phyloP scores from a whole-genome alignment of 2,113 vertebrate species.

The Oriolus oriolus region DNA sequence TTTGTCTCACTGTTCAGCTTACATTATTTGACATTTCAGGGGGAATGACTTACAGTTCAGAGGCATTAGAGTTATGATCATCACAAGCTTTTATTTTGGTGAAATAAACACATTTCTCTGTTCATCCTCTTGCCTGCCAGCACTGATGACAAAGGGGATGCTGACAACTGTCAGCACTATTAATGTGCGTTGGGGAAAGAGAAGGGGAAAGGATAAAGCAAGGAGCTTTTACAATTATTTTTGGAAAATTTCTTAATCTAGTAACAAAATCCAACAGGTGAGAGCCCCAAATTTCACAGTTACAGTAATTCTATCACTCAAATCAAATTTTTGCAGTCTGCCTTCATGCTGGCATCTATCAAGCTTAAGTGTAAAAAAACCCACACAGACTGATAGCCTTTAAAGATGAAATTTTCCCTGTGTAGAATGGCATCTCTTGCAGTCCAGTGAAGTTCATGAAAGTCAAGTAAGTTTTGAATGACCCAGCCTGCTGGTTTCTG shows the following conservation, averaged over 20 bases:
- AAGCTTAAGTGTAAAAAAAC: neutral
- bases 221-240: neutral
- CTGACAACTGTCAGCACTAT: conserved; percentile 5
- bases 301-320: neutral
- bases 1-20: neutral
- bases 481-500: neutral
- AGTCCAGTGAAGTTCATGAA: neutral
- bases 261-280: neutral
- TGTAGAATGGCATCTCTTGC: neutral
- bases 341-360: neutral
- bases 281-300: neutral
- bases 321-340: neutral
- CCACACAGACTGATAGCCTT: neutral
- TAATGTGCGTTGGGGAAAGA: neutral
- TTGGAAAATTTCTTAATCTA: neutral
- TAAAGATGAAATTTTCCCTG: neutral
- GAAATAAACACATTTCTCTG: conserved; percentile 30
- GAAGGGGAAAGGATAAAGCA: neutral
- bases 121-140: neutral
- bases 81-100: neutral
- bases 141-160: neutral
- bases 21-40: neutral
- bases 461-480: neutral
- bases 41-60: conserved; percentile 23
- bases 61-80: conserved; percentile 4